Conservation (phyloP, 2,113 vertebrate species). For the Zapornia atra region DNA sequence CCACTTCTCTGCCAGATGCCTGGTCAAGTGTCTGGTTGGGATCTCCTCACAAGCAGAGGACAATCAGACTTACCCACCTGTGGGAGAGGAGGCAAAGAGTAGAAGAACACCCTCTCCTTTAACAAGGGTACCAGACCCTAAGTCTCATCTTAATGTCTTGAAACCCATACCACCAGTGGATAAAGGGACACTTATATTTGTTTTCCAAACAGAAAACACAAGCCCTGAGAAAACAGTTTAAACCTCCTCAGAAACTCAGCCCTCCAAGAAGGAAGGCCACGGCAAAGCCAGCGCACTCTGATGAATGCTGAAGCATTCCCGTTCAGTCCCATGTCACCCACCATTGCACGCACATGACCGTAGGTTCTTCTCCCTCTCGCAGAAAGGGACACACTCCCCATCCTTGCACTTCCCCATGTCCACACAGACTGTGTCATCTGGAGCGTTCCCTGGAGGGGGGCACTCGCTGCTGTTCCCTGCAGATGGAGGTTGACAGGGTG, state of each 20-base stretch:
- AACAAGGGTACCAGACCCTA: not conserved
- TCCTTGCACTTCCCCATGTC: constrained; percentile 88
- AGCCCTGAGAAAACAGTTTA: not conserved
- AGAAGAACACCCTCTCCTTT: not conserved
- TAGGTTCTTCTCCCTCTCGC: constrained; percentile 83
- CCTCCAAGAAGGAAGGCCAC: not conserved
- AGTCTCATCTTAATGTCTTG: not conserved
- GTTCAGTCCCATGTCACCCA: constrained; percentile 39
- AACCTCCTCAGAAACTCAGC: not conserved
- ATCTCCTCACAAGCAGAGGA: not conserved
- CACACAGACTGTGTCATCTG: constrained; percentile 84
- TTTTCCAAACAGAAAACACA: not conserved
- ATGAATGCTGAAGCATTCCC: not conserved
- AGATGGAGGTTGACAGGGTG: not conserved
- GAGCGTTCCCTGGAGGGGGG: constrained; percentile 86
- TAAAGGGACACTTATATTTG: not conserved
- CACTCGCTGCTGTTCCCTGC: constrained; percentile 90
- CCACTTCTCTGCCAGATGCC: not conserved
- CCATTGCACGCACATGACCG: constrained; percentile 91
- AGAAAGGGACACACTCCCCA: constrained; percentile 93
- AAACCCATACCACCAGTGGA: not conserved
- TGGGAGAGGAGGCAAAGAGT: not conserved
- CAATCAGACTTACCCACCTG: not conserved
- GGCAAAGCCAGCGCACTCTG: fast-evolving
- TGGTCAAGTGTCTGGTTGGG: not conserved